phyloP scores from a whole-genome alignment of 35 echinoderm and acorn worm genomes.

The Holothuria glaberrima region DNA sequence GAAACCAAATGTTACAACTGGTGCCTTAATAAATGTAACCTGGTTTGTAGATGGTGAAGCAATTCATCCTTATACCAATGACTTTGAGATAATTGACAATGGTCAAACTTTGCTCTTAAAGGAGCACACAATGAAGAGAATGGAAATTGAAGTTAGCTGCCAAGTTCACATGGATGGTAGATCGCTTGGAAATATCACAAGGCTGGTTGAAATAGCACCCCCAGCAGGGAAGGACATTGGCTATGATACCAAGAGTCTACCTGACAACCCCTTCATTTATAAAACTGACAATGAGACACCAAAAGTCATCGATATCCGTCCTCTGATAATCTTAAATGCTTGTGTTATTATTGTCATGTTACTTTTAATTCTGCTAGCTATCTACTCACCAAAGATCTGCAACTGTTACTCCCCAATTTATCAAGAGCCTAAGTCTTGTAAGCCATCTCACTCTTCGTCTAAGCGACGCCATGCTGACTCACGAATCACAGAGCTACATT shows the following conservation, averaged over 20 bases:
- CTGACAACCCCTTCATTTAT: slow-evolving; percentile 17
- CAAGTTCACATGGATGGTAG: slow-evolving; percentile 43
- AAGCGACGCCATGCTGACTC: slow-evolving; percentile 33
- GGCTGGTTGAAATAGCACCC: slow-evolving; percentile 33
- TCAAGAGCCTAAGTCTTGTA: neutral
- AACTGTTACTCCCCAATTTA: slow-evolving; percentile 24
- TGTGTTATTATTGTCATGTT: slow-evolving; percentile 44
- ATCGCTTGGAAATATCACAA: slow-evolving; percentile 51
- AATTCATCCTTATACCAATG: neutral
- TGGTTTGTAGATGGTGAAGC: slow-evolving; percentile 47
- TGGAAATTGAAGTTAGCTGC: slow-evolving; percentile 41
- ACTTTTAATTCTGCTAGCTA: slow-evolving; percentile 35
- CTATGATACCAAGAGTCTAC: neutral
- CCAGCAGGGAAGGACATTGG: neutral
- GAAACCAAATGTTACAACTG: slow-evolving; percentile 28
- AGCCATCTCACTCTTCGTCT: neutral
- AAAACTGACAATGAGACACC: neutral
- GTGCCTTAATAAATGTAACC: slow-evolving; percentile 19
- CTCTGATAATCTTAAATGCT: slow-evolving; percentile 23
- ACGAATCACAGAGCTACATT: slow-evolving; percentile 56
- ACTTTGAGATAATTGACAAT: slow-evolving; percentile 8
- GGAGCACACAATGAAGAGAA: slow-evolving; percentile 4
- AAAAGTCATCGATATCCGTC: slow-evolving; percentile 35
- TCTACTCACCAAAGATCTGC: slow-evolving; percentile 42
- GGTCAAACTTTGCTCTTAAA: slow-evolving; percentile 40